phyloP scores from a whole-genome alignment of 2,888 invertebrate species.

The Xestoiulus laeticollis region DNA sequence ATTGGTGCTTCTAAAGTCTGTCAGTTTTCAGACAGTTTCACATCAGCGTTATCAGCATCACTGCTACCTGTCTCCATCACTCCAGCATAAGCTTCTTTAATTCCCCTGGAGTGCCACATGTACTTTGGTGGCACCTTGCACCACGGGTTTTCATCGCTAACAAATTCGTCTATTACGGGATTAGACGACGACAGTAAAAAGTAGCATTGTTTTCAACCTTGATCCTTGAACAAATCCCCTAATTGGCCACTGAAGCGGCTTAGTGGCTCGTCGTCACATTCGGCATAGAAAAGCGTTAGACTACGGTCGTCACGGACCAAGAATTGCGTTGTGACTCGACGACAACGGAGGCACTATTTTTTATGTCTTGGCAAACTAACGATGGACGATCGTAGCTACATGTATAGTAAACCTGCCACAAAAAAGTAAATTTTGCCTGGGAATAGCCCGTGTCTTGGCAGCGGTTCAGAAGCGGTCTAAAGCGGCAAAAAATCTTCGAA shows the following conservation, averaged over 20 bases:
- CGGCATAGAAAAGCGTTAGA: background rate
- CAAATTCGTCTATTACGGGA: constrained; percentile 12
- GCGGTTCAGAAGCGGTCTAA: background rate
- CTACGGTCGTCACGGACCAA: background rate
- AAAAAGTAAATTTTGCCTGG: background rate
- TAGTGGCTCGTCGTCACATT: background rate
- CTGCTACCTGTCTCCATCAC: background rate
- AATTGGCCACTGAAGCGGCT: constrained; percentile 26
- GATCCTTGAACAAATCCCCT: constrained; percentile 18
- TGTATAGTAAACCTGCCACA: background rate
- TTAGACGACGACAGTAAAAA: background rate
- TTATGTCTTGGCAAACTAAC: background rate
- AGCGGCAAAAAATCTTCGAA: background rate
- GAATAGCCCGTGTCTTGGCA: background rate
- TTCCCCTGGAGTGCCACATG: background rate
- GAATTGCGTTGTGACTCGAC: background rate
- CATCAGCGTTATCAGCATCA: background rate
- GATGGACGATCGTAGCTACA: background rate
- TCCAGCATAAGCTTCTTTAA: background rate
- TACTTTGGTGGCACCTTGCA: background rate
- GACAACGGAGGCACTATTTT: background rate
- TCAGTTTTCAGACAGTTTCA: background rate
- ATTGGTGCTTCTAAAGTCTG: background rate
- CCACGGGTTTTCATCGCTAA: background rate
- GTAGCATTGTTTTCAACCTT: constrained; percentile 26